These are phyloP conservation scores for Yponomeuta sedellus DNA, from an alignment of 2,888 invertebrate species.

Conservation along the genomic window DNA sequence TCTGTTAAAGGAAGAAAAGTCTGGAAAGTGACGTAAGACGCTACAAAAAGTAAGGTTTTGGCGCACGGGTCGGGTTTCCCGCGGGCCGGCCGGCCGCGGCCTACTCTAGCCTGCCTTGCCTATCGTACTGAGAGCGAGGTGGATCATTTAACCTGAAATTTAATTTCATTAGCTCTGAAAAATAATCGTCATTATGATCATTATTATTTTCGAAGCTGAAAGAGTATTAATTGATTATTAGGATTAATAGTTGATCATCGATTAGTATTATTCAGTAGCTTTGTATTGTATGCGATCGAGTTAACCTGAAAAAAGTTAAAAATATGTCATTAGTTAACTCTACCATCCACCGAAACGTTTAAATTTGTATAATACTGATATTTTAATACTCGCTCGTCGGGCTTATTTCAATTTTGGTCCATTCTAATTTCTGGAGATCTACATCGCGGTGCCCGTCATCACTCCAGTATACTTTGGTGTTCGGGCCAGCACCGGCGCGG, in stretches of 20 bases:
- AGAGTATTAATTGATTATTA: constrained; percentile 37
- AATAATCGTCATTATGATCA: constrained; percentile 39
- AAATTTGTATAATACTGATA: too few species aligned
- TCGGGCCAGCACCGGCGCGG: too few species aligned
- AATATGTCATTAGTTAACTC: constrained; percentile 3
- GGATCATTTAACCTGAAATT: constrained; percentile 51
- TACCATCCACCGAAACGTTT: neutral
- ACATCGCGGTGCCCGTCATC: too few species aligned
- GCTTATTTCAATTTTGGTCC: too few species aligned
- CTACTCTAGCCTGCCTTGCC: neutral
- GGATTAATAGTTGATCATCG: constrained; percentile 19
- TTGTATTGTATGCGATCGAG: constrained; percentile 8
- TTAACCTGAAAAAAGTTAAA: constrained; percentile 16
- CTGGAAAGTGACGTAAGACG: neutral
- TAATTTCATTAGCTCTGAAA: constrained; percentile 62
- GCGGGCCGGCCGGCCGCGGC: neutral
- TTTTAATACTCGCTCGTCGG: too few species aligned
- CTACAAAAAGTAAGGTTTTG: neutral
- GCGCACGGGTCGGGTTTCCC: neutral
- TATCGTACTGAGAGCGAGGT: neutral
- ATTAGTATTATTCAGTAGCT: neutral
- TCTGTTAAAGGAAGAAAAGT: too few species aligned
- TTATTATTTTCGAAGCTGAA: constrained; percentile 50
- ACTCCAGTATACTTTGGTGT: too few species aligned
- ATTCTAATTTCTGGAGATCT: too few species aligned